phyloP scores from a whole-genome alignment of 2,888 invertebrate genomes.

The Drosophila parthenogenetica region DNA sequence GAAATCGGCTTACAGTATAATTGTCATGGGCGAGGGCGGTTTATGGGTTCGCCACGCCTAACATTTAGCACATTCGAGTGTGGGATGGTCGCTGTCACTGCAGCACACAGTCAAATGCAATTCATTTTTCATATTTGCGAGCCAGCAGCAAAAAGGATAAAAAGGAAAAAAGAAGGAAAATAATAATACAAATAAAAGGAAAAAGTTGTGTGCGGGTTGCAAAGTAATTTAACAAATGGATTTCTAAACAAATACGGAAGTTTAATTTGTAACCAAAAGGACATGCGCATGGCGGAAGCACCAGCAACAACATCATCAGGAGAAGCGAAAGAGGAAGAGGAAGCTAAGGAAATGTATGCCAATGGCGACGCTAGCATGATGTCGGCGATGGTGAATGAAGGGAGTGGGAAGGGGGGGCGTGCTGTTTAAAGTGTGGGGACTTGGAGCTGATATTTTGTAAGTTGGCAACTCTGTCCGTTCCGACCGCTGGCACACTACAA shows the following conservation, averaged over 20 bases:
- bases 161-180: constrained; percentile 17
- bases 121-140: constrained; percentile 76
- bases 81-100: constrained; percentile 47
- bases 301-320: constrained; percentile 21
- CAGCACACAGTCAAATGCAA: constrained; percentile 65
- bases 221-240: constrained; percentile 82
- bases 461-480: constrained; percentile 49
- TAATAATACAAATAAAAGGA: constrained; percentile 34
- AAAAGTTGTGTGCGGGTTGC: constrained; percentile 61
- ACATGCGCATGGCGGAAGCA: constrained; percentile 66
- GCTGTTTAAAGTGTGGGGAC: neutral
- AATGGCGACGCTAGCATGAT: constrained; percentile 57
- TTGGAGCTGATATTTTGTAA: constrained; percentile 21
- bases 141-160: constrained; percentile 11
- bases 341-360: constrained; percentile 76
- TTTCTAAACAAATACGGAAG: constrained; percentile 81
- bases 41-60: constrained; percentile 30
- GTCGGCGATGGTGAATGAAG: neutral
- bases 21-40: constrained; percentile 12
- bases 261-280: constrained; percentile 78
- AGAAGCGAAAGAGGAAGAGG: constrained; percentile 36
- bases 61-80: constrained; percentile 46
- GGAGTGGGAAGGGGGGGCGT: neutral
- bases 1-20: constrained; percentile 68
- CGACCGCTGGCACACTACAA: constrained; percentile 70